phyloP scores from a whole-genome alignment of 2,888 invertebrate genomes.

The Acleris literana region DNA sequence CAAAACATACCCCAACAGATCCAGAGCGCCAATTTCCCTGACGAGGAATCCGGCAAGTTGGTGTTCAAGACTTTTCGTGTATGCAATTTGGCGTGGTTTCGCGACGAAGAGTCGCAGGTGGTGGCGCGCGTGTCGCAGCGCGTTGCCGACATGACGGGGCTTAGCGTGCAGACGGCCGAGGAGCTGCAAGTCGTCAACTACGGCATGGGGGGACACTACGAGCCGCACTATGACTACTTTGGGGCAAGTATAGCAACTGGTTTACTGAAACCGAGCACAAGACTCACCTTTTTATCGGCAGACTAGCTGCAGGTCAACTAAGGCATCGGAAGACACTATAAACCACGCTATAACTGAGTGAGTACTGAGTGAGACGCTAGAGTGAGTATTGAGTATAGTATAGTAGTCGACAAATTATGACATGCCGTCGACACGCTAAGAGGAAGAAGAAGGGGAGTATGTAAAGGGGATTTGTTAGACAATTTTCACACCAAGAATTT shows the following conservation, averaged over 20 bases:
- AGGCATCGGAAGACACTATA: slow-evolving; percentile 87
- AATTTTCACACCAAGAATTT: too few relatives aligned
- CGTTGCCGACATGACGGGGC: slow-evolving; percentile 93
- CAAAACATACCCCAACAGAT: slow-evolving; percentile 85
- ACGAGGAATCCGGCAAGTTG: slow-evolving; percentile 96
- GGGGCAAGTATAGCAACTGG: slow-evolving; percentile 78
- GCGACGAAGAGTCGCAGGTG: slow-evolving; percentile 90
- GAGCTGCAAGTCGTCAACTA: slow-evolving; percentile 99
- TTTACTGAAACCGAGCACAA: too few relatives aligned
- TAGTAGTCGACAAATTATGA: too few relatives aligned
- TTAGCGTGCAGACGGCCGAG: slow-evolving; percentile 94
- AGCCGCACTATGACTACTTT: slow-evolving; percentile 97
- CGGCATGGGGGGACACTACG: slow-evolving; percentile 99
- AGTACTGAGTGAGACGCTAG: too few relatives aligned
- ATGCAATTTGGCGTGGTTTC: slow-evolving; percentile 98
- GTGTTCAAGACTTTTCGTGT: slow-evolving; percentile 97
- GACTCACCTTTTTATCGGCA: too few relatives aligned
- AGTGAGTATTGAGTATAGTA: too few relatives aligned
- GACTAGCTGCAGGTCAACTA: slow-evolving; percentile 93
- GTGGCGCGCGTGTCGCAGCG: slow-evolving; percentile 90
- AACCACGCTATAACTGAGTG: too few relatives aligned
- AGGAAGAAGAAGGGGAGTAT: too few relatives aligned
- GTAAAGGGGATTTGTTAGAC: too few relatives aligned
- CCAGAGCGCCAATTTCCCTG: slow-evolving; percentile 92
- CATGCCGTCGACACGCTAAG: too few relatives aligned